Evolutionary conservation across 1,140 invertebrate species (phyloP).

Genomic region (Scylla paramamosain): DNA sequence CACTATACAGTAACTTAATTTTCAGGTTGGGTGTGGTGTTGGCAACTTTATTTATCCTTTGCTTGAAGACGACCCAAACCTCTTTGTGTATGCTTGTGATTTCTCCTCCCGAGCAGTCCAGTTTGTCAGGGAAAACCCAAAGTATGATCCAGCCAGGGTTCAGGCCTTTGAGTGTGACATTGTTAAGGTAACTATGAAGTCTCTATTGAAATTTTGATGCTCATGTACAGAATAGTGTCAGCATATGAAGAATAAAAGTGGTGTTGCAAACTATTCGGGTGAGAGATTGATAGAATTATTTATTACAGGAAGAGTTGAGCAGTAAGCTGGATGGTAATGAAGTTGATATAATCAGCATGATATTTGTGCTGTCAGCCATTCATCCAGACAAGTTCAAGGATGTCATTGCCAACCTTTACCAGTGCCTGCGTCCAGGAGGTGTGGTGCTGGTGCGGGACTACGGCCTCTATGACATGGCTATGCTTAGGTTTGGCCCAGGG

Average conservation of each 20-base stretch:
- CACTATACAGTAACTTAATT: too few relatives aligned
- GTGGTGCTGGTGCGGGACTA: constrained; percentile 96
- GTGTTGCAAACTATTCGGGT: too few relatives aligned
- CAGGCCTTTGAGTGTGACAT: constrained; percentile 87
- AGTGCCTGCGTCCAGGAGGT: constrained; percentile 89
- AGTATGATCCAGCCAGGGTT: constrained; percentile 85
- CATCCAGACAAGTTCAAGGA: constrained; percentile 87
- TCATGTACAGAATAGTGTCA: too few relatives aligned
- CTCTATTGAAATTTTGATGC: too few relatives aligned
- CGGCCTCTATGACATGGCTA: constrained; percentile 98
- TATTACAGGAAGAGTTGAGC: constrained; percentile 78
- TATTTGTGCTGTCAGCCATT: constrained; percentile 91
- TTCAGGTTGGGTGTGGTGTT: constrained; percentile 96
- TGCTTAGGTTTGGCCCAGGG: constrained; percentile 94
- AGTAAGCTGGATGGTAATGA: constrained; percentile 79
- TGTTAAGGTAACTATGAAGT: constrained; percentile 82
- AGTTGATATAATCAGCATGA: constrained; percentile 86
- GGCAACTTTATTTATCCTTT: constrained; percentile 98
- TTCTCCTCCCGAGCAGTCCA: constrained; percentile 94
- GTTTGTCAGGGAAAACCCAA: constrained; percentile 87
- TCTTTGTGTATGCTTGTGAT: constrained; percentile 95
- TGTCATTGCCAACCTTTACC: constrained; percentile 86
- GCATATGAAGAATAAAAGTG: too few relatives aligned
- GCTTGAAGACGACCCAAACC: constrained; percentile 87
- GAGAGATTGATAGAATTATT: not conserved